These are phyloP conservation scores for Siniperca obscura DNA, from an alignment of 2,797 vertebrate genomes.

Conservation along the genomic window DNA sequence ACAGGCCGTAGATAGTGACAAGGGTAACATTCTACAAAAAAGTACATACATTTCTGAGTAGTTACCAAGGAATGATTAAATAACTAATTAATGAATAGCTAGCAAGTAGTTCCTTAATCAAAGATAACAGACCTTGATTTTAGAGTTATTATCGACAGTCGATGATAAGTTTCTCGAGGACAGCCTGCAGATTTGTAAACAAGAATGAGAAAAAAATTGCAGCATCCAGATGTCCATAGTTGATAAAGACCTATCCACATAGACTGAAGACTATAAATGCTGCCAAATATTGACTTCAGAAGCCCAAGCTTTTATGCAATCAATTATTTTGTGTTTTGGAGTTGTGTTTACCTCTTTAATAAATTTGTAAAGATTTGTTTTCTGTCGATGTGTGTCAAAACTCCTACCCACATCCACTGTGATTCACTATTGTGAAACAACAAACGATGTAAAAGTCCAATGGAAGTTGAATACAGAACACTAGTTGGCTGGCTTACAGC, in stretches of 20 bases:
- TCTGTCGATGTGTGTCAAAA: background rate
- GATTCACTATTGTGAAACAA: background rate
- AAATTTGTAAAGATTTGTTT: background rate
- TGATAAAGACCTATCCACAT: background rate
- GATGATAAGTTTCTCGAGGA: background rate
- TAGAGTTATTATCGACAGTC: background rate
- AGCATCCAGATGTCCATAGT: background rate
- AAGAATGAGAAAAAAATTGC: background rate
- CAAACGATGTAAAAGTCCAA: background rate
- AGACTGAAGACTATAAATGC: background rate
- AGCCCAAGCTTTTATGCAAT: background rate
- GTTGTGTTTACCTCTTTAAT: background rate
- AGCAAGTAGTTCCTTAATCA: conserved; percentile 11
- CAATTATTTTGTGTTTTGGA: background rate
- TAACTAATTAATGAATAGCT: conserved; percentile 18
- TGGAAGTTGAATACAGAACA: background rate
- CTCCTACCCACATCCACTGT: background rate
- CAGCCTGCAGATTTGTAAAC: conserved; percentile 2
- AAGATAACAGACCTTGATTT: conserved; percentile 15
- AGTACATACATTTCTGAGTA: background rate
- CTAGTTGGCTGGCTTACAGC: background rate
- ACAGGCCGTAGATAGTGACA: background rate
- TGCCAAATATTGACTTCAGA: conserved; percentile 11
- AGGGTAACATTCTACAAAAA: background rate
- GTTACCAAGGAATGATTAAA: background rate